Percentiles rank a stretch among this genome's conserved stretches.
phyloP scores from a whole-genome alignment of 2,797 vertebrate genomes.

The Anabas testudineus region DNA sequence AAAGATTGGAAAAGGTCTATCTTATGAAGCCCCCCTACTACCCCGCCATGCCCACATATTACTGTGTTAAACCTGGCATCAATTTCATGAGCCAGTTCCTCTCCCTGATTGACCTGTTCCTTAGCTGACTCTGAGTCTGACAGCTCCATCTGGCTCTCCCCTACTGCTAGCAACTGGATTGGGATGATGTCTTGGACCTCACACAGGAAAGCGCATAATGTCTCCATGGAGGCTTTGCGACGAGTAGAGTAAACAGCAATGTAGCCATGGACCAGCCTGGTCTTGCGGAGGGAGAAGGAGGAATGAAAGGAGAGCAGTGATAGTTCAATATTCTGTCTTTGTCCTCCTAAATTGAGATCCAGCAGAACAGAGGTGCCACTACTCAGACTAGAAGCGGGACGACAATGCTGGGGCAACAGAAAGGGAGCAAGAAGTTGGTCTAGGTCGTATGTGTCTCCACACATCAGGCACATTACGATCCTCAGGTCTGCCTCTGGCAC shows the following conservation, averaged over 20 bases:
- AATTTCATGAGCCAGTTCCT: conserved; percentile 95
- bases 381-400: conserved; percentile 84
- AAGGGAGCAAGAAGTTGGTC: conserved; percentile 93
- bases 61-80: conserved; percentile 89
- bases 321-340: conserved; percentile 90
- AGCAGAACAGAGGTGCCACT: conserved; percentile 89
- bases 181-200: conserved; percentile 98
- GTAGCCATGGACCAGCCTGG: conserved; percentile 93
- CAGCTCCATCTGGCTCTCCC: conserved; percentile 87
- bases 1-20: conserved; percentile 93
- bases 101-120: conserved; percentile 92
- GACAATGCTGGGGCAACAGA: conserved; percentile 89
- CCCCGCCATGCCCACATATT: conserved; percentile 88
- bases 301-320: conserved; percentile 94
- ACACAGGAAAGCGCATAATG: conserved; percentile 94
- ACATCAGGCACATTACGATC: conserved; percentile 96
- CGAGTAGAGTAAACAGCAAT: conserved; percentile 93
- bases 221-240: conserved; percentile 94
- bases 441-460: conserved; percentile 90
- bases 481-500: conserved; percentile 88
- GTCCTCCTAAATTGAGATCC: conserved; percentile 87
- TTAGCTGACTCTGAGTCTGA: conserved; percentile 89
- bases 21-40: conserved; percentile 88
- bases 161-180: conserved; percentile 92
- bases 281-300: conserved; percentile 94